Evolutionary conservation across 2,113 vertebrate species (phyloP).

Genomic region (Mola mola): DNA sequence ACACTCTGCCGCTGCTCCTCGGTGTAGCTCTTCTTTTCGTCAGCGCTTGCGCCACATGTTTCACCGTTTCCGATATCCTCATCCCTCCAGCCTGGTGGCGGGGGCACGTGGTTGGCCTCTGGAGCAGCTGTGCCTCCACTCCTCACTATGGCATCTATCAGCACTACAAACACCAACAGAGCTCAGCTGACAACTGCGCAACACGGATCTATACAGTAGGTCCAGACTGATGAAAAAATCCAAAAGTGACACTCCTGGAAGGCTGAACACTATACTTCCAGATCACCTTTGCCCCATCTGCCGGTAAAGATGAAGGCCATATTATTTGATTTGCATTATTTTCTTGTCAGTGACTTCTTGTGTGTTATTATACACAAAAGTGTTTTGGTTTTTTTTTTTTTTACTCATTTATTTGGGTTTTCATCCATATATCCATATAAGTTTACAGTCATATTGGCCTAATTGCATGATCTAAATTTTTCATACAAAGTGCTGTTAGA

Average conservation of each 20-base stretch:
- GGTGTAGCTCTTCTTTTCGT: conserved; percentile 86
- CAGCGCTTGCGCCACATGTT: conserved; percentile 19
- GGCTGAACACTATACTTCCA: too few species aligned
- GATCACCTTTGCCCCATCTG: too few species aligned
- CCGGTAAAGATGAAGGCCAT: not conserved
- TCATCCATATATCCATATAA: too few species aligned
- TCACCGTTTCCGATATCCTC: conserved; percentile 69
- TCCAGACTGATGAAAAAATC: not conserved
- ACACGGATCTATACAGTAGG: not conserved
- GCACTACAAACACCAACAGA: conserved; percentile 77
- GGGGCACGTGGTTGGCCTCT: conserved; percentile 75
- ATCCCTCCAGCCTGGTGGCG: conserved; percentile 81
- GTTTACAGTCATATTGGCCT: too few species aligned
- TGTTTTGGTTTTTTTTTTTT: too few species aligned
- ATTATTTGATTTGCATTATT: not conserved
- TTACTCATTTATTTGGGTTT: not conserved
- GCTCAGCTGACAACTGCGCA: too few species aligned
- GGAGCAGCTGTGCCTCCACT: conserved; percentile 79
- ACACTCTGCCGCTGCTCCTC: conserved; percentile 92
- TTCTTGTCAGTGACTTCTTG: not conserved
- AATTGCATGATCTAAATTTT: too few species aligned
- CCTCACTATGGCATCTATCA: conserved; percentile 87
- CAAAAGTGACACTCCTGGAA: too few species aligned
- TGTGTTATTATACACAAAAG: not conserved
- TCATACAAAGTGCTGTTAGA: too few species aligned